phyloP scores from a whole-genome alignment of 2,888 invertebrate species.

The Cyclophora albipunctata region DNA sequence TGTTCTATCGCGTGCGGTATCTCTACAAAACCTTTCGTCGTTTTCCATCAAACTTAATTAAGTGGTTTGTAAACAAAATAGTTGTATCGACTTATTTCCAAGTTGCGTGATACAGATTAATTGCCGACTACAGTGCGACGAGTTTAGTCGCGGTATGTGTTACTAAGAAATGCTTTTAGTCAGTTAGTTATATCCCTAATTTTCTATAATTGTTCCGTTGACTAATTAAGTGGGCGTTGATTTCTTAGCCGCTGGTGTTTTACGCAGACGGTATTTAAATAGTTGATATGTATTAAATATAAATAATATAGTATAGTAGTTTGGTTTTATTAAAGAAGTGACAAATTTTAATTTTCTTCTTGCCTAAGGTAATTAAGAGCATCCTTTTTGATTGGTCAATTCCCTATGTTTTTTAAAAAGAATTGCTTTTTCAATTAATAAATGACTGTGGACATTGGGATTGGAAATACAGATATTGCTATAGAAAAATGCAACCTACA shows the following conservation, averaged over 20 bases:
- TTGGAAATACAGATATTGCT: too few species aligned
- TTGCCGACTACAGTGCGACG: slow-evolving; percentile 23
- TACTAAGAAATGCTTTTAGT: slow-evolving; percentile 35
- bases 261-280: background rate
- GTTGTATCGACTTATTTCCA: slow-evolving; percentile 18
- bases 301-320: too few species aligned
- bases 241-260: too few species aligned
- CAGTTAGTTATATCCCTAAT: slow-evolving; percentile 1
- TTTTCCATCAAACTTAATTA: slow-evolving; percentile 37
- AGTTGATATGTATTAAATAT: background rate
- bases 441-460: too few species aligned
- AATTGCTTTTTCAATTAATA: too few species aligned
- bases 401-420: too few species aligned
- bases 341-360: too few species aligned
- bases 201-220: background rate
- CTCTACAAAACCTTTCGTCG: slow-evolving; percentile 27
- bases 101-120: slow-evolving; percentile 35
- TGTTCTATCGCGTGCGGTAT: slow-evolving; percentile 22
- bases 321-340: too few species aligned
- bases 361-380: too few species aligned
- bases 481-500: too few species aligned
- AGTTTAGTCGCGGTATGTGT: slow-evolving; percentile 21
- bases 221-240: too few species aligned
- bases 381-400: too few species aligned
- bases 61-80: slow-evolving; percentile 51